Base-by-base conservation (phyloP, 2,113 vertebrate species). In the Fregata magnificens region DNA sequence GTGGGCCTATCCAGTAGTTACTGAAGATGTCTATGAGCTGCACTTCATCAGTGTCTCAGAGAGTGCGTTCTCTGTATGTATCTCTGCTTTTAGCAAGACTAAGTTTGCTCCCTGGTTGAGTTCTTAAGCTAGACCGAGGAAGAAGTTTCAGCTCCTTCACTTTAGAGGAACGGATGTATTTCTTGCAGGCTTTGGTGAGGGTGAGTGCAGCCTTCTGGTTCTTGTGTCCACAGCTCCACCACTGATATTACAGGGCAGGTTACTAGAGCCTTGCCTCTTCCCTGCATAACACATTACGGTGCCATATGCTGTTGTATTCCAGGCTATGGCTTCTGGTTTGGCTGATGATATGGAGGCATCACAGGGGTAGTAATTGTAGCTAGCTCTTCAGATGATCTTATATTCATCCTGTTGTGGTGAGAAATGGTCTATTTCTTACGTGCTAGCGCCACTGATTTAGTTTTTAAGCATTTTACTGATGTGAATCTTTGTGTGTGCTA, bases 261-360 rank as follows among this genome's bases (percentile, higher is more conserved):
- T 77, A 49, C 50, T 82, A 36, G 62, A 92, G 32, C 38, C 15
- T 65, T 47, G 9, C 13, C 49, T 80, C 44, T 80, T 74, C 34
- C 38, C 31, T 53, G 13, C 26, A 3, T 21, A 44, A 69, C 28
- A 44, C 11, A 1, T 69, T 32, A 21, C 8, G 15, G 31, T 47
- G 50, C 44, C 6, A 0, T 66, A 38, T 1, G 1, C 20, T 61
- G 45, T 59, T 31, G 50, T 38, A 0, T 63, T 53, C 12, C 49
- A 74, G 18, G 38, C 4, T 42, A 25, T 58, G 38, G 71, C 72
- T 76, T 86, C 56, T 73, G 24, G 24, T 28, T 61, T 83, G 53
- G 9, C 26, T 58, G 55, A 45, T 52, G 21, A 53, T 58, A 13
- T 5, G 79, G 49, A 58, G 18, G 17, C 15, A 20, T 62, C 49